Conservation (phyloP, 2,888 invertebrate species). For the Apamea sordens region DNA sequence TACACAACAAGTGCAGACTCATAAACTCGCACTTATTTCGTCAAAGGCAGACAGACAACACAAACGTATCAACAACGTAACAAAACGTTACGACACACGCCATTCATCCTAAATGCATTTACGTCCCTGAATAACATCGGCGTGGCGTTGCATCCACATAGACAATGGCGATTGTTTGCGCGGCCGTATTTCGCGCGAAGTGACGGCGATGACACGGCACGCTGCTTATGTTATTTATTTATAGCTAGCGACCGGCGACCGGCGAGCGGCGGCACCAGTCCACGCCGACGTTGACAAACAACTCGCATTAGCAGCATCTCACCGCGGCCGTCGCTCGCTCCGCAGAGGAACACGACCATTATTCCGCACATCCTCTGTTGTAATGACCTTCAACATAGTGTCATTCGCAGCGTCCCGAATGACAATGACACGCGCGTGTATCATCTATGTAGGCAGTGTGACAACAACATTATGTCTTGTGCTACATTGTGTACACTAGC, state of each 20-base stretch:
- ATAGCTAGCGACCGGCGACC: conserved; percentile 74
- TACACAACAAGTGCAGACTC: conserved; percentile 33
- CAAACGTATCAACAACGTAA: conserved; percentile 57
- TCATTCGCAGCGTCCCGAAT: conserved; percentile 67
- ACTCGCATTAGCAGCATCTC: conserved; percentile 78
- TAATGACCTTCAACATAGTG: conserved; percentile 74
- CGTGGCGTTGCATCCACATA: conserved; percentile 72
- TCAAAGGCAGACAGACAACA: conserved; percentile 29
- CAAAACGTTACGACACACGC: conserved; percentile 66
- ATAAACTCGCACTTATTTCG: conserved; percentile 23
- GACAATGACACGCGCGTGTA: conserved; percentile 63
- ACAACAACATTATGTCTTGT: conserved; percentile 36
- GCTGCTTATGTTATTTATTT: conserved; percentile 81
- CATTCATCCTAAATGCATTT: conserved; percentile 76
- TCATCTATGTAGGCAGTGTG: conserved; percentile 45
- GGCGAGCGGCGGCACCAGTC: conserved; percentile 74
- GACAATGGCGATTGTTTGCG: conserved; percentile 77
- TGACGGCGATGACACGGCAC: conserved; percentile 73
- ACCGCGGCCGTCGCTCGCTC: conserved; percentile 56
- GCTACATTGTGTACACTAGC: conserved; percentile 13
- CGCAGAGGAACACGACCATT: conserved; percentile 77
- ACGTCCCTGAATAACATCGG: conserved; percentile 71
- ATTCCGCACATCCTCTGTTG: conserved; percentile 74
- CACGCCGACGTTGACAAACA: conserved; percentile 84
- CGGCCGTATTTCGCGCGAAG: conserved; percentile 70